Conservation (phyloP, 2,113 vertebrate species). For the Ciconia maguari region DNA sequence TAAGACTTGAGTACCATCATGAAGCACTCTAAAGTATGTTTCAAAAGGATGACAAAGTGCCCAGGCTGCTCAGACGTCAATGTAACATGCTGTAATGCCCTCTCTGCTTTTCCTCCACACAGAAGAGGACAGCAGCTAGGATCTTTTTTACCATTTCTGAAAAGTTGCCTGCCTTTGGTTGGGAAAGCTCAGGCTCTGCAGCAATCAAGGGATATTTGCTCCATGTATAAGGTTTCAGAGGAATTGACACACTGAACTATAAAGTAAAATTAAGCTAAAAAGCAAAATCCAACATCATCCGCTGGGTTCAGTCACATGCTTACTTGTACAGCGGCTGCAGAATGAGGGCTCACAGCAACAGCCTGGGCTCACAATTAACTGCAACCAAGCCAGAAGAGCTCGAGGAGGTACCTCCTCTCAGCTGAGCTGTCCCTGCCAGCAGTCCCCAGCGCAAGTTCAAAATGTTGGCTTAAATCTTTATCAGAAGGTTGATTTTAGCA, state of each 20-base stretch:
- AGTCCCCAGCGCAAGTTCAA: neutral
- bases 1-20: neutral
- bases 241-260: neutral
- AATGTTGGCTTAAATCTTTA: neutral
- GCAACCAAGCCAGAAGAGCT: neutral
- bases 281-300: neutral
- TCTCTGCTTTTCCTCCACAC: neutral
- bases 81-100: rapidly evolving
- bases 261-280: neutral
- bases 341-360: neutral
- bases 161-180: neutral
- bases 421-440: neutral
- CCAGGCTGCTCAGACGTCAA: neutral
- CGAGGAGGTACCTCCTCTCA: neutral
- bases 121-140: neutral
- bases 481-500: neutral
- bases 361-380: neutral
- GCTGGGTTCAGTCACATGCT: neutral
- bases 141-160: neutral
- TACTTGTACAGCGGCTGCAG: neutral
- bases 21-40: neutral
- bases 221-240: neutral
- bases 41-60: neutral
- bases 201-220: neutral
- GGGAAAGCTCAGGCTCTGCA: neutral